phyloP scores from a whole-genome alignment of 2,113 vertebrate species.

The Lepisosteus oculatus region DNA sequence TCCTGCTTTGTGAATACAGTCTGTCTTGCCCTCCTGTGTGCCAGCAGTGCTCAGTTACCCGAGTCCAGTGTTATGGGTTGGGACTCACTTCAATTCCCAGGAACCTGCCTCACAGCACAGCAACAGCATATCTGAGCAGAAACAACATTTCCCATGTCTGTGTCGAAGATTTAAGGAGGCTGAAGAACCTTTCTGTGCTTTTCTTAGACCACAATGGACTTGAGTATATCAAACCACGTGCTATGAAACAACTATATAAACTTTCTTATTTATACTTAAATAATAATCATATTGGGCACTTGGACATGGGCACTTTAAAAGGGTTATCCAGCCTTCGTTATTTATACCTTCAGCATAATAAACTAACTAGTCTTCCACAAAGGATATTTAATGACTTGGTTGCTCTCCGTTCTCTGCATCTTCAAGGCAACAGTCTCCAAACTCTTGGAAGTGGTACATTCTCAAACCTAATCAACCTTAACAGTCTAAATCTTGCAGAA shows the following conservation, averaged over 20 bases:
- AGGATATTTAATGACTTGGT: constrained; percentile 58
- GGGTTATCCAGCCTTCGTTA: constrained; percentile 55
- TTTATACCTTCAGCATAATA: constrained; percentile 61
- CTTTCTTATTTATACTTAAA: constrained; percentile 59
- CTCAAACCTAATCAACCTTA: constrained; percentile 52
- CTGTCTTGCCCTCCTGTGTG: constrained; percentile 53
- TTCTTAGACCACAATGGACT: constrained; percentile 59
- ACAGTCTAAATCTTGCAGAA: constrained; percentile 58
- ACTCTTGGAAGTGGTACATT: constrained; percentile 52
- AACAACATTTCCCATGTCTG: constrained; percentile 57
- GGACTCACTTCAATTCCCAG: constrained; percentile 49
- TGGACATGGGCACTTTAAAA: constrained; percentile 58
- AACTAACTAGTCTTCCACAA: constrained; percentile 55
- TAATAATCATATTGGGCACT: constrained; percentile 60
- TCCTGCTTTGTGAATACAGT: constrained; percentile 53
- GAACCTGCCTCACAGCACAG: constrained; percentile 50
- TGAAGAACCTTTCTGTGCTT: constrained; percentile 53
- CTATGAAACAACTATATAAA: constrained; percentile 52
- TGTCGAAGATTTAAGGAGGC: constrained; percentile 44
- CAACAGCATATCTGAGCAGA: constrained; percentile 55
- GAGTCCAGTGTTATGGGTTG: constrained; percentile 55
- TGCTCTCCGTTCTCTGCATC: constrained; percentile 54
- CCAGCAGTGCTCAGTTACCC: constrained; percentile 56
- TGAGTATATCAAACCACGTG: constrained; percentile 46
- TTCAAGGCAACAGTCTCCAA: constrained; percentile 53